These are phyloP conservation scores for Nyctereutes procyonoides DNA, from an alignment of 2,113 vertebrate species.

Conservation along the genomic window DNA sequence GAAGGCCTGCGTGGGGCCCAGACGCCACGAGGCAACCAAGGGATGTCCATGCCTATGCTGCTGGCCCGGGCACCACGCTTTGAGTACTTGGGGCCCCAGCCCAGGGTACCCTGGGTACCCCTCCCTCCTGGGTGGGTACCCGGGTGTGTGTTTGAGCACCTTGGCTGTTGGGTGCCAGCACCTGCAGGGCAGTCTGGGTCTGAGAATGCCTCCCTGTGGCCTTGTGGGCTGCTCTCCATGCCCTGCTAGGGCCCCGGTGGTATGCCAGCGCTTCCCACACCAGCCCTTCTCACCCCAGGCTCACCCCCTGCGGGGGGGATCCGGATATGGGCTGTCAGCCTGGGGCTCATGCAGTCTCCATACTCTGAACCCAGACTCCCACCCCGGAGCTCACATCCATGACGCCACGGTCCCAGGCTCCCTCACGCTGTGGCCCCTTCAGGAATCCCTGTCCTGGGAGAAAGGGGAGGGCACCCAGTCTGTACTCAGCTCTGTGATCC, in stretches of 20 bases:
- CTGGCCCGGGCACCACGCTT: no score
- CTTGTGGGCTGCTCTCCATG: no score
- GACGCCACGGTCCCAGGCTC: neutral
- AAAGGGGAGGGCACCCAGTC: neutral
- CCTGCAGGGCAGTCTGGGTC: neutral
- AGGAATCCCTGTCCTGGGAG: neutral
- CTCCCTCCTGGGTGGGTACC: no score
- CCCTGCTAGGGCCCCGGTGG: neutral
- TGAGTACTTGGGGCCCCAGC: neutral
- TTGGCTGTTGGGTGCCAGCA: neutral
- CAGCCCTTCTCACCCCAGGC: neutral
- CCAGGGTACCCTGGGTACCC: neutral
- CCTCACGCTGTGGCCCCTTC: neutral
- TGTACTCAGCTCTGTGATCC: neutral
- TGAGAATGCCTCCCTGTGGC: neutral
- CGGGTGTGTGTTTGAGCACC: neutral
- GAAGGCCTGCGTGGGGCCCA: neutral
- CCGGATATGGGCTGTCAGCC: neutral
- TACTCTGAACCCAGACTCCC: neutral
- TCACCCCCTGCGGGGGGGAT: neutral
- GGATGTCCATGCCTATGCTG: neutral
- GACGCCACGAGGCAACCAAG: neutral
- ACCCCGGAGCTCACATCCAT: neutral
- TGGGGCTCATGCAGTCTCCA: neutral
- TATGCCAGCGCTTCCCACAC: fast-evolving